These are phyloP conservation scores for Equus quagga DNA, from an alignment of 2,113 vertebrate species.

Conservation along the genomic window DNA sequence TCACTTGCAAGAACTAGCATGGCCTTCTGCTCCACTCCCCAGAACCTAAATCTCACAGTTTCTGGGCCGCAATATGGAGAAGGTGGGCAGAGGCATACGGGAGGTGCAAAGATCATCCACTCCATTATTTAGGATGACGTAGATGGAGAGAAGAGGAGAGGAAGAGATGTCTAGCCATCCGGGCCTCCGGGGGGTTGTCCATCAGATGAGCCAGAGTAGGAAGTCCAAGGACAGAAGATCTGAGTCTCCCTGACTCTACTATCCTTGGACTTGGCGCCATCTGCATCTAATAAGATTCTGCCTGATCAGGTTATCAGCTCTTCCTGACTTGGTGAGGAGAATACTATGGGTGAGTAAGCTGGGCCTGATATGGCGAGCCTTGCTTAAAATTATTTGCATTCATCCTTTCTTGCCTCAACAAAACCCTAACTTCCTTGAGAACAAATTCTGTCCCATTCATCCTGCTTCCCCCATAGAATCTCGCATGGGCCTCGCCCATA, in stretches of 20 bases:
- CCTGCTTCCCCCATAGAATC: background rate
- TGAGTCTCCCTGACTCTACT: background rate
- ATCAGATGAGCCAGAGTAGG: too few species aligned
- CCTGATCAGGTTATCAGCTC: fast-evolving
- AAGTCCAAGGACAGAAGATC: background rate
- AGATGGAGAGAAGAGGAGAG: background rate
- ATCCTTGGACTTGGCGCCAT: background rate
- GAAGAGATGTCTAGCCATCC: too few species aligned
- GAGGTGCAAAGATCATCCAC: fast-evolving
- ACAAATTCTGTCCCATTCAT: too few species aligned
- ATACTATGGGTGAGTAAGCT: fast-evolving
- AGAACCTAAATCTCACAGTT: too few species aligned
- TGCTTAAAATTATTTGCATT: background rate
- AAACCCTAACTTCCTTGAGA: background rate
- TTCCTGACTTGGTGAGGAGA: too few species aligned
- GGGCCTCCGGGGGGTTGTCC: fast-evolving
- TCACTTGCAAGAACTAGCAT: fast-evolving
- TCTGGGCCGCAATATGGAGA: background rate
- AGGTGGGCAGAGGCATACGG: background rate
- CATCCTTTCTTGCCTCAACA: background rate
- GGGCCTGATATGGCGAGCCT: fast-evolving
- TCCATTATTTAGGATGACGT: fast-evolving
- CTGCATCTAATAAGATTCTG: background rate
- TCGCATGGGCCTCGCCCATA: too few species aligned
- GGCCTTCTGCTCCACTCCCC: background rate